These are phyloP conservation scores for Bombyx huttoni DNA, from an alignment of 2,888 invertebrate species.

Conservation along the genomic window DNA sequence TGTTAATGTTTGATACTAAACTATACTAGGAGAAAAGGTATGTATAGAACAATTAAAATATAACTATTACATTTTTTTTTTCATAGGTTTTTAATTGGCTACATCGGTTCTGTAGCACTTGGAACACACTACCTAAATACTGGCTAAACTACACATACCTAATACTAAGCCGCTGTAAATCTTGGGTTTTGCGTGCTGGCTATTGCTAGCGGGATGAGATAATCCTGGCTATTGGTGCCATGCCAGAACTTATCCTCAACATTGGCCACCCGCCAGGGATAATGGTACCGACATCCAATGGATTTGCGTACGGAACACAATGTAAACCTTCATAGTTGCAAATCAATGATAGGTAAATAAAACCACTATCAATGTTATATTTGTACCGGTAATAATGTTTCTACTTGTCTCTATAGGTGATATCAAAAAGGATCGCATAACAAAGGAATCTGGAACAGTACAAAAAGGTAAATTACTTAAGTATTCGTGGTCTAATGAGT, in stretches of 20 bases:
- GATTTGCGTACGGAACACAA: conserved; percentile 29
- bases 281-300: conserved; percentile 32
- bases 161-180: conserved; percentile 22
- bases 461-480: too few species aligned
- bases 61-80: too few species aligned
- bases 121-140: not conserved
- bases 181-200: conserved; percentile 24
- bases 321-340: conserved; percentile 20
- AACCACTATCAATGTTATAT: not conserved
- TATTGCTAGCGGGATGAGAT: conserved; percentile 30
- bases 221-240: conserved; percentile 42
- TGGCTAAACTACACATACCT: conserved; percentile 4
- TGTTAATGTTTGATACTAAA: too few species aligned
- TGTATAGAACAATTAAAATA: too few species aligned
- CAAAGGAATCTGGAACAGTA: too few species aligned
- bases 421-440: too few species aligned
- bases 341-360: conserved; percentile 15
- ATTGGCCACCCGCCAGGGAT: conserved; percentile 48
- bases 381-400: too few species aligned
- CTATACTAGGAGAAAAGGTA: too few species aligned
- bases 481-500: too few species aligned
- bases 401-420: too few species aligned
- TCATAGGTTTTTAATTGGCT: not conserved
- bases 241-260: conserved; percentile 44
- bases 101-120: not conserved